phyloP scores from a whole-genome alignment of 2,113 vertebrate genomes.

The Probosciger aterrimus region DNA sequence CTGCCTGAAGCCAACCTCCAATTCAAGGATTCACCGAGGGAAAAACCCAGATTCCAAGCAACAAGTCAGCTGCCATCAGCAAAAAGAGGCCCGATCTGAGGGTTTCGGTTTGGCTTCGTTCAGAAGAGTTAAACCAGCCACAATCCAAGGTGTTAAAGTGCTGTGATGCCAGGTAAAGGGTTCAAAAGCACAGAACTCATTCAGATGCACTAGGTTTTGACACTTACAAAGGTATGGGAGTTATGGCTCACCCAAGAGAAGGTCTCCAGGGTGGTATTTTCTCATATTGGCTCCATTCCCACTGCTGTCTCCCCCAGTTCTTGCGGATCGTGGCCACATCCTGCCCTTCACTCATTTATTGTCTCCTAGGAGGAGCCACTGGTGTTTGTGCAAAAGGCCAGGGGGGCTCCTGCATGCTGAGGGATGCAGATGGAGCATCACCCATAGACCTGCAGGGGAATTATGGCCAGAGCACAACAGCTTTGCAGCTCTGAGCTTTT shows the following conservation, averaged over 20 bases:
- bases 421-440: neutral
- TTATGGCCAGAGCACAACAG: accelerated
- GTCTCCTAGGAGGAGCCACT: neutral
- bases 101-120: neutral
- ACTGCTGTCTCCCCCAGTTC: accelerated
- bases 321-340: neutral
- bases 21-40: neutral
- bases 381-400: neutral
- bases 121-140: neutral
- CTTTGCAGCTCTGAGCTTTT: neutral
- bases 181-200: neutral
- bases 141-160: neutral
- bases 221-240: neutral
- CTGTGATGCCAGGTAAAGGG: neutral
- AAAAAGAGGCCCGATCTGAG: neutral
- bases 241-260: neutral
- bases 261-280: neutral
- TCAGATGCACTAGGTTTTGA: neutral
- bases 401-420: accelerated
- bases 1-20: neutral
- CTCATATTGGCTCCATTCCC: neutral
- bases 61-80: no score
- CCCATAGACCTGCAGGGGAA: accelerated
- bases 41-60: no score
- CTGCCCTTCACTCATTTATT: neutral